Evolutionary conservation across 2,797 vertebrate genomes (phyloP).

Genomic region (Rousettus madagascariensis): DNA sequence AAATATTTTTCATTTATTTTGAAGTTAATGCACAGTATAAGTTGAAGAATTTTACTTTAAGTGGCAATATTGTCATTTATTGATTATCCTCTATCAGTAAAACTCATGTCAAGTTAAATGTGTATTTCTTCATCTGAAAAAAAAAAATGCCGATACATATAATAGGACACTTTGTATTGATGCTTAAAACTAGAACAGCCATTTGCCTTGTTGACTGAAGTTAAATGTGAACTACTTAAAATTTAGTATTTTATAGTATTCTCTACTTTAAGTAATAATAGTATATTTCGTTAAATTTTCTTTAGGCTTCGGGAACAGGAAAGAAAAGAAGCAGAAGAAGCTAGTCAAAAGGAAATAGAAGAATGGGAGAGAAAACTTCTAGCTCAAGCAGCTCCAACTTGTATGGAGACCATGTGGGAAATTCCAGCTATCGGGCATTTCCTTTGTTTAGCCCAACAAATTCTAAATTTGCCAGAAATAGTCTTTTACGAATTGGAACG

Average conservation of each 20-base stretch:
- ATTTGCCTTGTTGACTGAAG: background rate
- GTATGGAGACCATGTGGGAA: conserved; percentile 95
- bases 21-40: conserved; percentile 18
- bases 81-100: background rate
- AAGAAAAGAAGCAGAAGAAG: conserved; percentile 96
- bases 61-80: background rate
- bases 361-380: conserved; percentile 95
- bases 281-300: conserved; percentile 68
- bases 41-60: conserved; percentile 32
- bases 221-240: conserved; percentile 41
- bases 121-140: conserved; percentile 25
- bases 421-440: conserved; percentile 98
- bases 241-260: conserved; percentile 55
- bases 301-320: conserved; percentile 95
- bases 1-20: background rate
- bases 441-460: conserved; percentile 96
- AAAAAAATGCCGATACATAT: background rate
- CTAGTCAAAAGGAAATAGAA: conserved; percentile 95
- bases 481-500: conserved; percentile 98
- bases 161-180: conserved; percentile 33
- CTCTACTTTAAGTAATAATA: conserved; percentile 62
- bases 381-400: conserved; percentile 90
- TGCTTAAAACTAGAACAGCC: background rate
- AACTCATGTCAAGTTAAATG: background rate
- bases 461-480: conserved; percentile 97